Percentiles rank a stretch among this genome's conserved stretches.
Conservation (phyloP, 2,113 vertebrate species). For the Antechinus stuartii region DNA sequence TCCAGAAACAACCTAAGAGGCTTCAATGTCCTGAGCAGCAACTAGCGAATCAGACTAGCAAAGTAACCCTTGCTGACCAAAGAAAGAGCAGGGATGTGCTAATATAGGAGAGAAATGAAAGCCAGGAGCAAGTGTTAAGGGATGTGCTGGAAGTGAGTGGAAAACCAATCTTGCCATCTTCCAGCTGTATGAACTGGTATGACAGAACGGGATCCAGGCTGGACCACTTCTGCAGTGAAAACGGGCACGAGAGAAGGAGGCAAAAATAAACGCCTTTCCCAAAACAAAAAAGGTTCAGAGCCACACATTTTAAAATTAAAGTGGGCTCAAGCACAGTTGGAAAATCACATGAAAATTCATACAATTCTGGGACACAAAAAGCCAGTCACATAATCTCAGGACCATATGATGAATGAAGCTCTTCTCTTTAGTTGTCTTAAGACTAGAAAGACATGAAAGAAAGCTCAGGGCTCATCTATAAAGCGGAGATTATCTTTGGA, state of each 20-base stretch:
- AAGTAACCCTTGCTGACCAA: slow-evolving; percentile 57
- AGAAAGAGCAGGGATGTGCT: not conserved
- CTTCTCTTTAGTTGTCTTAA: not conserved
- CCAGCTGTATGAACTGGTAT: not conserved
- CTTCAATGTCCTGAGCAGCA: slow-evolving; percentile 57
- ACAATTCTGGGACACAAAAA: not conserved
- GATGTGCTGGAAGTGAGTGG: rapidly evolving
- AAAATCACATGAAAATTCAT: not conserved
- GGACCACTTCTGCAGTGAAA: not conserved
- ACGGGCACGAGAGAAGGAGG: not conserved
- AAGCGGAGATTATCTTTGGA: slow-evolving; percentile 1
- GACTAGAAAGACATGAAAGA: slow-evolving; percentile 18
- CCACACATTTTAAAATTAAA: not conserved
- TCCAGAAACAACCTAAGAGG: slow-evolving; percentile 66
- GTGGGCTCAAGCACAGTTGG: not conserved
- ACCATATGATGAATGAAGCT: not conserved
- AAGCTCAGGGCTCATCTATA: slow-evolving; percentile 17
- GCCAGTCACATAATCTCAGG: not conserved
- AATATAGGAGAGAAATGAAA: not conserved
- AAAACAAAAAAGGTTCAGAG: not conserved
- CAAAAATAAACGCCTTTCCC: not conserved
- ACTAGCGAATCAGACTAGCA: slow-evolving; percentile 35
- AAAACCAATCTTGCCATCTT: not conserved
- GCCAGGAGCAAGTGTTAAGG: rapidly evolving
- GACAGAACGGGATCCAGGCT: not conserved